Conservation (phyloP, 2,888 invertebrate species). For the Tethea ocularis region DNA sequence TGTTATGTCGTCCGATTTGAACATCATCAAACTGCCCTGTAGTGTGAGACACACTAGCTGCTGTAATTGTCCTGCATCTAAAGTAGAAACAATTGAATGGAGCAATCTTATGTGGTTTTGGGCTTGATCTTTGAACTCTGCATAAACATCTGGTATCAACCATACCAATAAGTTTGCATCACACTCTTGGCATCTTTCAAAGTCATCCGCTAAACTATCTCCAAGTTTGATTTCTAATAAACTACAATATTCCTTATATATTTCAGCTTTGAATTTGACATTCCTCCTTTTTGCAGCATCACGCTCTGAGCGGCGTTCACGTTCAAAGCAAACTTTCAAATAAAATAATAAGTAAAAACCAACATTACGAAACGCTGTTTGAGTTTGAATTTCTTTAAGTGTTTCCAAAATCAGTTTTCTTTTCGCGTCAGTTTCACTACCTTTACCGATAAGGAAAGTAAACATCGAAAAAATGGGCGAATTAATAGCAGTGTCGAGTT, state of each 20-base stretch:
- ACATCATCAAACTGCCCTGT: slow-evolving; percentile 93
- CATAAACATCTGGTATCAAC: slow-evolving; percentile 96
- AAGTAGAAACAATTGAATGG: slow-evolving; percentile 93
- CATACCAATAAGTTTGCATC: slow-evolving; percentile 95
- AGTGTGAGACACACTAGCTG: slow-evolving; percentile 95
- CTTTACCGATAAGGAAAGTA: slow-evolving; percentile 89
- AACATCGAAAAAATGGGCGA: slow-evolving; percentile 95
- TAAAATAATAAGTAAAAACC: slow-evolving; percentile 96
- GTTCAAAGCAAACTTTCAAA: slow-evolving; percentile 89
- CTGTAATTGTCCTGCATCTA: slow-evolving; percentile 95
- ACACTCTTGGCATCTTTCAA: slow-evolving; percentile 94
- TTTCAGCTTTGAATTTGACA: slow-evolving; percentile 90
- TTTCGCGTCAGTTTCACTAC: slow-evolving; percentile 87
- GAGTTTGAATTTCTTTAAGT: slow-evolving; percentile 90
- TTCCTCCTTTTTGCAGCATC: slow-evolving; percentile 82
- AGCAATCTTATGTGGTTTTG: slow-evolving; percentile 95
- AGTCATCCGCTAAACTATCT: slow-evolving; percentile 90
- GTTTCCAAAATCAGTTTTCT: slow-evolving; percentile 91
- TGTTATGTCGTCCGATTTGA: slow-evolving; percentile 90
- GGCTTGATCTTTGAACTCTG: slow-evolving; percentile 93
- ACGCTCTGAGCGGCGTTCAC: slow-evolving; percentile 71
- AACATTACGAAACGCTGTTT: slow-evolving; percentile 86
- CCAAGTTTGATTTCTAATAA: slow-evolving; percentile 90
- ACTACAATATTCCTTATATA: slow-evolving; percentile 95
- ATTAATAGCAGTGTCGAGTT: slow-evolving; percentile 87